Base-by-base conservation (phyloP, 2,888 invertebrate species). In the Lamellibrachia satsuma region DNA sequence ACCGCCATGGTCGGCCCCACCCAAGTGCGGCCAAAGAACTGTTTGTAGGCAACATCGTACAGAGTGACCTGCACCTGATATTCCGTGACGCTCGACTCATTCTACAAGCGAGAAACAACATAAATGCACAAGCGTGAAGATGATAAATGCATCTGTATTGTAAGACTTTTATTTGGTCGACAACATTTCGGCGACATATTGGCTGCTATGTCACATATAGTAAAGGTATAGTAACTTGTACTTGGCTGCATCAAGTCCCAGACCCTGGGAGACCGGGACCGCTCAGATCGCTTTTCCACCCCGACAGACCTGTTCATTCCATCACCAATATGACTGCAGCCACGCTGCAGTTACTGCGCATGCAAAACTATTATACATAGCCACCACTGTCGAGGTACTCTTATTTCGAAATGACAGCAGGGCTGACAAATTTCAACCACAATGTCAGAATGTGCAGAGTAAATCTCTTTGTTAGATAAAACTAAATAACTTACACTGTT, bases 1-100 rank as follows among this genome's bases (percentile, higher is more conserved):
- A 94, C 93, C 2, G 93, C 93, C 8, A 94, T 91, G 8, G 93
- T 93, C 4, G 96, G 96, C 52, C 96, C 96, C 7, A 94, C 93
- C 96, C 96, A 96, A 93, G 96, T 96, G 52, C 95, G 94, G 11
- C 96, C 96, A 94, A 96, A 96, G 94, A 96, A 96, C 94, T 95
- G 95, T 91, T 95, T 95, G 94, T 95, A 96, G 6, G 95, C 95
- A 6, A 95, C 93, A 93, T 96, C 96, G 94, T 95, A 96, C 27
- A 96, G 94, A 91, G 95, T 95, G n/a, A 96, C 94, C 51, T 94
- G 94, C 27, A 96, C 91, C 94, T 95, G 95, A 93, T 95, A 96
- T 91, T 95, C 95, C 8, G 94, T 75, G 22, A 75, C n/a, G n/a
- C 75, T 75, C 75, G 22, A 22, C 1, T 75, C 75, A 75, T n/a